phyloP scores from a whole-genome alignment of 2,888 invertebrate genomes.

The Platycheirus rosarum region DNA sequence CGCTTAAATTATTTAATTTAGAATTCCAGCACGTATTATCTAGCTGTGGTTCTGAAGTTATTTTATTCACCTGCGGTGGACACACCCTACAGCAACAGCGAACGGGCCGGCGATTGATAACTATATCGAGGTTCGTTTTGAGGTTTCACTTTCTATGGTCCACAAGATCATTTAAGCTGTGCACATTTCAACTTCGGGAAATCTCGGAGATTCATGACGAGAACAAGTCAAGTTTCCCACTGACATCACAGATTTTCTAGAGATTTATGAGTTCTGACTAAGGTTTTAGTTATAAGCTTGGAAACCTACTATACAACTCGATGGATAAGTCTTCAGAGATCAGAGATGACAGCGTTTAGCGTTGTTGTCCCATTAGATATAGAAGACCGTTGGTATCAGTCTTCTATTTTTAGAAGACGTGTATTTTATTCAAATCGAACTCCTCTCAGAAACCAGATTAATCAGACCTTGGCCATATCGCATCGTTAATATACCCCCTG shows the following conservation, averaged over 20 bases:
- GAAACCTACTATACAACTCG: background rate
- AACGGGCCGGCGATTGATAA: constrained; percentile 11
- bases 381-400: background rate
- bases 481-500: background rate
- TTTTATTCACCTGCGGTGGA: constrained; percentile 36
- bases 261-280: background rate
- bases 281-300: constrained; percentile 14
- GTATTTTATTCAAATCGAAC: constrained; percentile 54
- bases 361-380: constrained; percentile 34
- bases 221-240: constrained; percentile 10
- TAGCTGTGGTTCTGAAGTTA: constrained; percentile 27
- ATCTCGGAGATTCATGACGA: constrained; percentile 46
- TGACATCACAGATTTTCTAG: constrained; percentile 31
- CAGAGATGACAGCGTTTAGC: constrained; percentile 30
- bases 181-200: constrained; percentile 9
- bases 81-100: constrained; percentile 53
- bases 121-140: background rate
- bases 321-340: background rate
- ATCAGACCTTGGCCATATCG: constrained; percentile 58
- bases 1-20: constrained; percentile 43
- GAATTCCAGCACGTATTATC: constrained; percentile 67
- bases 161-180: too few species aligned
- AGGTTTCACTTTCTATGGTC: constrained; percentile 61
- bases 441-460: constrained; percentile 63
- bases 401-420: constrained; percentile 46